Conservation (phyloP, 2,113 vertebrate species). For the Catharus minimus region DNA sequence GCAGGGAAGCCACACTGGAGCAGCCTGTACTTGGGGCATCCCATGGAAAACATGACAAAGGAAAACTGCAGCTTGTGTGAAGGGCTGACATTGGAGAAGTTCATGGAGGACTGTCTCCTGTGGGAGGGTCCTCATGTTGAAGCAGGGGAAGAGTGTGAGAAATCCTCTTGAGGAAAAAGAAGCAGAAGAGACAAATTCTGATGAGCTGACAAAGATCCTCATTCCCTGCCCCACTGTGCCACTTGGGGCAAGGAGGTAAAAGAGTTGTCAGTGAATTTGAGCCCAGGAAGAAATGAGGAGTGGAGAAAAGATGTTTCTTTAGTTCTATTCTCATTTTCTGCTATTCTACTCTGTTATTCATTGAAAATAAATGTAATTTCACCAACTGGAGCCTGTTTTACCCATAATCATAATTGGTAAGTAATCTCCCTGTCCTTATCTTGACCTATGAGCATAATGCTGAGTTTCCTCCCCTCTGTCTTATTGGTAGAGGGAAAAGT, state of each 20-base stretch:
- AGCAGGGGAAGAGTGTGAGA: neutral
- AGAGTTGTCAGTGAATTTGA: neutral
- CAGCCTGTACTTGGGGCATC: neutral
- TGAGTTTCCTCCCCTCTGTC: neutral
- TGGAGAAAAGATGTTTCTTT: neutral
- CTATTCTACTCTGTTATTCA: neutral
- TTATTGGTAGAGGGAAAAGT: neutral
- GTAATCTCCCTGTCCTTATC: neutral
- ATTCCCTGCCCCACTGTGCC: rapidly evolving
- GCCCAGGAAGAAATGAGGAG: neutral
- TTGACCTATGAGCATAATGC: neutral
- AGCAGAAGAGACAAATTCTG: neutral
- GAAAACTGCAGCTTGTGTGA: neutral
- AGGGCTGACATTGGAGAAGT: rapidly evolving
- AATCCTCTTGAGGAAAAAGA: neutral
- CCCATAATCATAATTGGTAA: neutral
- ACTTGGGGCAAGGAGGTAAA: rapidly evolving
- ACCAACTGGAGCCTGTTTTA: neutral
- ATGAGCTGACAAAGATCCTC: neutral
- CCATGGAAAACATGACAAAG: neutral
- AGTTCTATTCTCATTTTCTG: neutral
- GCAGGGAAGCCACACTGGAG: rapidly evolving
- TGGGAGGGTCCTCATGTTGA: rapidly evolving
- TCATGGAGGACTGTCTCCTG: neutral
- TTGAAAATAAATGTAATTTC: neutral